phyloP scores from a whole-genome alignment of 1,140 invertebrate species.

The Harlomillsia oculata region DNA sequence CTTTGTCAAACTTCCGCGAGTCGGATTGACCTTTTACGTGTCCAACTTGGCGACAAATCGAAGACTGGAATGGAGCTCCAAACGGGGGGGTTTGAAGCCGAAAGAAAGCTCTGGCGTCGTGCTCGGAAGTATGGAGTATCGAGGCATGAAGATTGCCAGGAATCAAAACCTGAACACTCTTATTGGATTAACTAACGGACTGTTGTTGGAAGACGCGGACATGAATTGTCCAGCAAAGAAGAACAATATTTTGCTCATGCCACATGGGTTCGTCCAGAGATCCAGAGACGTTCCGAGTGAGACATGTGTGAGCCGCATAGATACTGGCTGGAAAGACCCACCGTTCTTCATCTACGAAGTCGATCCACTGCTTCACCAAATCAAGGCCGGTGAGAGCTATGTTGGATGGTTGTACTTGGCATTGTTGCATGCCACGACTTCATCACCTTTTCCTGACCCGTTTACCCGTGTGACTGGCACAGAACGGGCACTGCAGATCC shows the following conservation, averaged over 20 bases:
- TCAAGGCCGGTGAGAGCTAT: constrained; percentile 13
- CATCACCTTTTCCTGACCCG: constrained; percentile 21
- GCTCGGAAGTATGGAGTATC: constrained; percentile 16
- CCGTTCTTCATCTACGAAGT: constrained; percentile 21
- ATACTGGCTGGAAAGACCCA: too few species aligned
- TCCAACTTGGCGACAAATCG: too few species aligned
- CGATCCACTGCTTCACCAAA: constrained; percentile 5
- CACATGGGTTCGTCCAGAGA: constrained; percentile 19
- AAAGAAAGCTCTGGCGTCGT: neutral
- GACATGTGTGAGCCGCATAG: too few species aligned
- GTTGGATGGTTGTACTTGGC: constrained; percentile 22
- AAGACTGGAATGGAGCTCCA: too few species aligned
- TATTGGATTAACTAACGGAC: constrained; percentile 10
- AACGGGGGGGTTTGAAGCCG: neutral
- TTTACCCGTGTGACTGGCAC: constrained; percentile 23
- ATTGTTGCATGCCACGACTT: constrained; percentile 17
- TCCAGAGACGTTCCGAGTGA: too few species aligned
- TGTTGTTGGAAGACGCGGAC: constrained; percentile 14
- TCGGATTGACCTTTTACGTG: constrained; percentile 7
- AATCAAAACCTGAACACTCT: constrained; percentile 7
- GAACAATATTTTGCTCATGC: constrained; percentile 14
- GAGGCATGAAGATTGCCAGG: constrained; percentile 16
- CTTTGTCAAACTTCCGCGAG: constrained; percentile 2
- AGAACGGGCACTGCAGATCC: constrained; percentile 20
- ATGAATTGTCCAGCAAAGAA: neutral